Conservation (phyloP, 2,113 vertebrate genomes). For the Tretioscincus oriximinensis region DNA sequence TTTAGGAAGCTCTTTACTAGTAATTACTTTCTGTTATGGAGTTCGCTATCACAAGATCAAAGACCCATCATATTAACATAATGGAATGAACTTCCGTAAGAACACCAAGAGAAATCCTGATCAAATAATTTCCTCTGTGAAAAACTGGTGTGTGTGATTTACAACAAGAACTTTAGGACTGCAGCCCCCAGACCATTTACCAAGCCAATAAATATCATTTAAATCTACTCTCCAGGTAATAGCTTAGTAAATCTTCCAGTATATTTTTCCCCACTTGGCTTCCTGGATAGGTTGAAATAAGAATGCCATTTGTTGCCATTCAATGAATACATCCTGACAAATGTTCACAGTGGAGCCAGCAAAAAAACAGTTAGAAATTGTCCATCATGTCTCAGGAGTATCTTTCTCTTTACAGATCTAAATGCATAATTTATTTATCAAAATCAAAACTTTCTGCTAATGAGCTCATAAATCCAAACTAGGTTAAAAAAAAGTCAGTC, state of each 20-base stretch:
- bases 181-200: slow-evolving; percentile 9
- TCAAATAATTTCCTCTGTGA: not conserved
- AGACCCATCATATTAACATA: not conserved
- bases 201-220: slow-evolving; percentile 28
- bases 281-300: not conserved
- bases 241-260: slow-evolving; percentile 23
- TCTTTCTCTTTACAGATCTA: not conserved
- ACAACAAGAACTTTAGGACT: not conserved
- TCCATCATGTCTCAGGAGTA: not conserved
- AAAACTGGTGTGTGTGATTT: not conserved
- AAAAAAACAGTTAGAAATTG: not conserved
- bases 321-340: slow-evolving; percentile 20
- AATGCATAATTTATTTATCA: not conserved
- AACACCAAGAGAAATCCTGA: fast-evolving
- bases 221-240: slow-evolving; percentile 25
- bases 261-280: not conserved
- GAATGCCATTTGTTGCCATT: slow-evolving; percentile 20
- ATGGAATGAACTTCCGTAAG: not conserved
- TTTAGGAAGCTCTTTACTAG: not conserved
- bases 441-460: not conserved
- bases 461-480: not conserved
- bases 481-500: not conserved
- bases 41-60: not conserved
- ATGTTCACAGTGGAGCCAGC: not conserved
- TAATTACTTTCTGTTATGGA: not conserved